A percentile compares a stretch with the other conserved stretches of the same genome.
phyloP scores from a whole-genome alignment of 2,888 invertebrate species.

The Cryptocephalus primarius region DNA sequence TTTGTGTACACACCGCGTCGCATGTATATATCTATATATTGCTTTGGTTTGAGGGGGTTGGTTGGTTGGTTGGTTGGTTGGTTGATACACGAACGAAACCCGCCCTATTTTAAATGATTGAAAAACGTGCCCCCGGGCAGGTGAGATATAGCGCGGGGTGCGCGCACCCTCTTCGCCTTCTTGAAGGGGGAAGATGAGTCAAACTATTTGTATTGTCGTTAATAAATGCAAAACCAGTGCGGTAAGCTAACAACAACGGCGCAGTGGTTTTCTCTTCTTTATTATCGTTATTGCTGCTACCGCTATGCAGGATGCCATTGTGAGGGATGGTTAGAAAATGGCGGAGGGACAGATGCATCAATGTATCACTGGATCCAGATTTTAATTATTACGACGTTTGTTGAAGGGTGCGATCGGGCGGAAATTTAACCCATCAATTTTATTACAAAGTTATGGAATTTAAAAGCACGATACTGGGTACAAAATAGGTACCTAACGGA shows the following conservation, averaged over 20 bases:
- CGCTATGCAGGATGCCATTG: conserved; percentile 19
- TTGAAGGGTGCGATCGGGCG: too few relatives aligned
- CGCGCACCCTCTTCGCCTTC: conserved; percentile 10
- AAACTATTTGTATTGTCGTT: conserved; percentile 26
- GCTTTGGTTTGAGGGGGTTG: conserved; percentile 7
- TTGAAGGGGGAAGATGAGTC: conserved; percentile 19
- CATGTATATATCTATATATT: conserved; percentile 13
- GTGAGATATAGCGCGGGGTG: conserved; percentile 23
- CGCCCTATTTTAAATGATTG: conserved; percentile 23
- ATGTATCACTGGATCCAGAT: too few relatives aligned
- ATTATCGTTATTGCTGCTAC: conserved; percentile 2
- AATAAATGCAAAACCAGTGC: conserved; percentile 23
- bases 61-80: conserved; percentile 3
- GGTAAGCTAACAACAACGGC: conserved; percentile 21
- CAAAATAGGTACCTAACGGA: too few relatives aligned
- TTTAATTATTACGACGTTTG: too few relatives aligned
- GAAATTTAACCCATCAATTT: too few relatives aligned
- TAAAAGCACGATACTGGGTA: too few relatives aligned
- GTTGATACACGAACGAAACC: conserved; percentile 5
- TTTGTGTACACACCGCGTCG: conserved; percentile 15
- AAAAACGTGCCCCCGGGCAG: conserved; percentile 26
- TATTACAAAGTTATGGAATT: too few relatives aligned
- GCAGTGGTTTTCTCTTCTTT: conserved; percentile 14
- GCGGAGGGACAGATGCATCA: conserved; percentile 3
- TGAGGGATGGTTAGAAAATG: conserved; percentile 17